Conservation (phyloP, 2,113 vertebrate genomes). For the Hippolais icterina region DNA sequence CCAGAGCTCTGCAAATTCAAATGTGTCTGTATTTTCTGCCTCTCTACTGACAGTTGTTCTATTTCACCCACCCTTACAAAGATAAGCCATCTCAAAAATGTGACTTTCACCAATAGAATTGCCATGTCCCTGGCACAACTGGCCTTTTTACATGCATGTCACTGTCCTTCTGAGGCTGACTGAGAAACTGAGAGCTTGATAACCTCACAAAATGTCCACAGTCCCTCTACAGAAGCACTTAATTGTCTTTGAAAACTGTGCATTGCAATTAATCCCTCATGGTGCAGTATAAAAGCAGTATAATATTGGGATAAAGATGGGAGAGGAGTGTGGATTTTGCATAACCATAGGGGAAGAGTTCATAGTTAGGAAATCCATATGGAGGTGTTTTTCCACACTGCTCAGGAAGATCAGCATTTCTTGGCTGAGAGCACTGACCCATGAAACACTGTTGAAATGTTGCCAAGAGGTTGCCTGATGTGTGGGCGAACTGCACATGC, state of each 20-base stretch:
- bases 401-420: background rate
- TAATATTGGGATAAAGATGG: background rate
- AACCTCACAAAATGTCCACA: background rate
- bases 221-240: background rate
- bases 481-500: background rate
- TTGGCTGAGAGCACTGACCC: background rate
- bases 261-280: background rate
- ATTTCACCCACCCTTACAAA: background rate
- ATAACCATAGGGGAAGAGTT: background rate
- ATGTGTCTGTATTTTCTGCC: background rate
- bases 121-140: background rate
- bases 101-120: background rate
- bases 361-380: background rate
- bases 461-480: background rate
- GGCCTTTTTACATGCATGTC: background rate
- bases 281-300: background rate
- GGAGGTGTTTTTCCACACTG: background rate
- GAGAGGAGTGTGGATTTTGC: background rate
- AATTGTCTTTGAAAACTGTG: background rate
- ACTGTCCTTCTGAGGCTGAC: background rate
- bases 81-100: background rate
- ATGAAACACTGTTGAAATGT: background rate
- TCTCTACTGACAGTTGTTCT: background rate
- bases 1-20: background rate
- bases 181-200: background rate